Evolutionary conservation across 2,113 vertebrate species (phyloP), one percentile per base, ranked within the genome.

Genomic region (Phycodurus eques): DNA sequence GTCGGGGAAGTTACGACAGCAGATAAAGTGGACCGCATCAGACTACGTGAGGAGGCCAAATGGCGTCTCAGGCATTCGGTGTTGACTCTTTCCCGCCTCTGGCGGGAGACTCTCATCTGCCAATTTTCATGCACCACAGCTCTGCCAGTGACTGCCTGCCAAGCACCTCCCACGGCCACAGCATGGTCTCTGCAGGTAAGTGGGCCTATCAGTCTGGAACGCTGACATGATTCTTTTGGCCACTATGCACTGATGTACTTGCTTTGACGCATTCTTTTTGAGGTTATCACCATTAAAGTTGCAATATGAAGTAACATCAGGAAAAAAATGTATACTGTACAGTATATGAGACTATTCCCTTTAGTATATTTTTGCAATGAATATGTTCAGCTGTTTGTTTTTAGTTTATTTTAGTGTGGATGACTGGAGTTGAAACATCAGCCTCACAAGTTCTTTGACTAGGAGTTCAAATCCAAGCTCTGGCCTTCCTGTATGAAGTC

Each of bases 161-260:
- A 0, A 89, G 92, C 88, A 92, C 93, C 80, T 95, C 95, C 84
- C 96, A 96, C 27, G 81, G 94, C 72, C 93, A 94, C 92, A 96
- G 93, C 88, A 96, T 97, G 93, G 93, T 96, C 60, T 95, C 96
- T 70, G 89, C 97, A 97, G 98, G 98, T 99, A 98, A 89, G 70
- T 43, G 27, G 4, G 1, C 2, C 64, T 39, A 39, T 43, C 64
- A 22, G 19, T 35, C 66, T 20, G 47, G 27, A 33, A 31, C 47
- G 17, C 46, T 51, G 7, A 51, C 46, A 5, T 17, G 19, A 17
- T 35, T 64, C 8, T 53, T 13, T 31, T 33, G 43, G 42, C 20
- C 43, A n/a, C 9, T 11, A 57, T 27, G 11, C 22, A 15, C 56
- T 22, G 0, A 39, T 39, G 35, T 1, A 49, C 47, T 49, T 12